Evolutionary conservation across 2,113 vertebrate genomes (phyloP).

Genomic region (Sinocyclocheilus rhinocerous): DNA sequence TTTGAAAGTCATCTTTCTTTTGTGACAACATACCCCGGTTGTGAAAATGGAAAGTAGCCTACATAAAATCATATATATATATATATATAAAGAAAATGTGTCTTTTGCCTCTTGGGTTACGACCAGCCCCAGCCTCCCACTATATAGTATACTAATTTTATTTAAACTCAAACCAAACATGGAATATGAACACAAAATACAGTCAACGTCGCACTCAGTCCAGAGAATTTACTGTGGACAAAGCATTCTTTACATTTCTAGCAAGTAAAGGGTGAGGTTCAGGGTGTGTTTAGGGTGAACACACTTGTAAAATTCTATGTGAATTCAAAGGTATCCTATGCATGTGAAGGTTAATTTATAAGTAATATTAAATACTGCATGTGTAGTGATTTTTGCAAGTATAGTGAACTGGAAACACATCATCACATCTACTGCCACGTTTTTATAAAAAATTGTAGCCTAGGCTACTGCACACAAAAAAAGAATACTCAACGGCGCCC

Average conservation of each 20-base stretch:
- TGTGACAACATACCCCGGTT: not conserved
- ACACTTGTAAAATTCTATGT: not conserved
- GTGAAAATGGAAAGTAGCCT: not conserved
- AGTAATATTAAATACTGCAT: not conserved
- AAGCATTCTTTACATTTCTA: slow-evolving; percentile 8
- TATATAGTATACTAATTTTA: not conserved
- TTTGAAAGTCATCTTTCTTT: not conserved
- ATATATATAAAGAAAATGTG: too few species aligned
- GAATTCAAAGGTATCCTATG: not conserved
- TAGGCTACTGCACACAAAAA: not conserved
- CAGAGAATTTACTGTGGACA: not conserved
- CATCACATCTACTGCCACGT: not conserved
- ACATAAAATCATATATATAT: too few species aligned
- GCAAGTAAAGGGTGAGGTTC: not conserved
- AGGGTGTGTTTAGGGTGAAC: not conserved
- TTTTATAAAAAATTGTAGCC: not conserved
- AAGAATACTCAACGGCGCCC: not conserved
- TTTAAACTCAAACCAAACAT: not conserved
- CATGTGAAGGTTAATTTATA: not conserved
- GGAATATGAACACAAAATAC: not conserved
- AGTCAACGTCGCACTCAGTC: not conserved
- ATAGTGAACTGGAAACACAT: not conserved
- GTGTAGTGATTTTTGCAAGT: not conserved
- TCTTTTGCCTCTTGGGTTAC: not conserved
- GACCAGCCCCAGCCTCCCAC: not conserved